phyloP scores from a whole-genome alignment of 2,113 vertebrate species.

The Anhinga rufa region DNA sequence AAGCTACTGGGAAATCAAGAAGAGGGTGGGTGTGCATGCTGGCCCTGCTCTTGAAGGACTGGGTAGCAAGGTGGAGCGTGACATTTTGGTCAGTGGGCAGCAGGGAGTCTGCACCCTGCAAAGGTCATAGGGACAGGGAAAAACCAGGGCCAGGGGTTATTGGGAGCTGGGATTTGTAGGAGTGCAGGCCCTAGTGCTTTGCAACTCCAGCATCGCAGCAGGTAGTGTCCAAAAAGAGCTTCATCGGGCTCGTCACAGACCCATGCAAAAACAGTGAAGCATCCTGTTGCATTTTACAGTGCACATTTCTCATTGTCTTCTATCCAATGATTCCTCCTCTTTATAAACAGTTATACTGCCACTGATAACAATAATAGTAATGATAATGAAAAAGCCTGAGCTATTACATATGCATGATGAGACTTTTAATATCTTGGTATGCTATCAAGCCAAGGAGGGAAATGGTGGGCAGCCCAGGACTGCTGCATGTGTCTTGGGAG shows the following conservation, averaged over 20 bases:
- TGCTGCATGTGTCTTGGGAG: accelerated
- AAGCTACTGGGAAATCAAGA: not conserved
- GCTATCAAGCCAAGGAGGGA: not conserved
- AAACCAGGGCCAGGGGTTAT: not conserved
- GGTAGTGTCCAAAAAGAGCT: not conserved
- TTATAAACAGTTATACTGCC: not conserved
- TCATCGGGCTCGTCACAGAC: not conserved
- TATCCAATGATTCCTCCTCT: not conserved
- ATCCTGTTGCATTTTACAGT: not conserved
- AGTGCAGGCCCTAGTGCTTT: not conserved
- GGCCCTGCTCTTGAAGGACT: not conserved
- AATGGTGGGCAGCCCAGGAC: not conserved
- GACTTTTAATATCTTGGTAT: not conserved
- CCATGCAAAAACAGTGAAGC: not conserved
- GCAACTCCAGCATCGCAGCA: accelerated
- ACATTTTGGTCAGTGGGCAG: not conserved
- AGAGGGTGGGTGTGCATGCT: not conserved
- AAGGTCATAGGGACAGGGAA: not conserved
- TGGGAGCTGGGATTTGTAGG: not conserved
- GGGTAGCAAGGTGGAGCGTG: not conserved
- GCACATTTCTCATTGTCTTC: not conserved
- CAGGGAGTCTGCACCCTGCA: not conserved
- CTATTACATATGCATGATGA: not conserved
- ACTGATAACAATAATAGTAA: not conserved
- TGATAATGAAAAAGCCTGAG: not conserved